Percentiles rank a stretch among this genome's conserved stretches.
phyloP scores from a whole-genome alignment of 1,140 invertebrate genomes.

The Euschistus heros region DNA sequence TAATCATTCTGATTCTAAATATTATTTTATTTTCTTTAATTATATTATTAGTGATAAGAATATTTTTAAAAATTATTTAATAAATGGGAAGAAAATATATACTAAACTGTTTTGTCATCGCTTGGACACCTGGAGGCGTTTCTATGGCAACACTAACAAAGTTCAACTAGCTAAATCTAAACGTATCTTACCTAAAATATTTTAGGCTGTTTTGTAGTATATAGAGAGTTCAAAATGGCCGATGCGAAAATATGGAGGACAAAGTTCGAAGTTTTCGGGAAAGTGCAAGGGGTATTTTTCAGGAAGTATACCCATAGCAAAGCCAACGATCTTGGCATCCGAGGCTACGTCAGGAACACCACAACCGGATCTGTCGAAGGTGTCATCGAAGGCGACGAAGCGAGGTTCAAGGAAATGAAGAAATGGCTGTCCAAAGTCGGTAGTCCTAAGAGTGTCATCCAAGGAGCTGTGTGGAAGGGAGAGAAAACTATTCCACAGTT shows the following conservation, averaged over 20 bases:
- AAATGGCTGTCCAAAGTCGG: slow-evolving; percentile 47
- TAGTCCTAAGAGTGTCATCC: slow-evolving; percentile 49
- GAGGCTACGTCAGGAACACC: slow-evolving; percentile 59
- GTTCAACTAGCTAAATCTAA: too few relatives aligned
- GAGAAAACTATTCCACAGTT: slow-evolving; percentile 25
- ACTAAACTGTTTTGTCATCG: too few relatives aligned
- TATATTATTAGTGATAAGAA: too few relatives aligned
- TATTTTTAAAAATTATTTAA: too few relatives aligned
- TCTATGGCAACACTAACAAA: too few relatives aligned
- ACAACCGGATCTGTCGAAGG: slow-evolving; percentile 48
- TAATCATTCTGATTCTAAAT: too few relatives aligned
- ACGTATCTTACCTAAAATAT: too few relatives aligned
- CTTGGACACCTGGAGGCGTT: too few relatives aligned
- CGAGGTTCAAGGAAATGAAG: slow-evolving; percentile 47
- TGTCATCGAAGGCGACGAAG: slow-evolving; percentile 44
- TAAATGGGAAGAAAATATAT: too few relatives aligned
- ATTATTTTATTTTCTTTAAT: too few relatives aligned
- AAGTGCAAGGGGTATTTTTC: slow-evolving; percentile 46
- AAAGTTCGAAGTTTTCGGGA: slow-evolving; percentile 46
- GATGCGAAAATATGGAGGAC: neutral
- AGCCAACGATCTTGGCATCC: slow-evolving; percentile 43
- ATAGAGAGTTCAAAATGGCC: neutral
- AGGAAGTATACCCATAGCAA: slow-evolving; percentile 49
- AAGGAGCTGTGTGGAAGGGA: slow-evolving; percentile 43
- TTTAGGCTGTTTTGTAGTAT: too few relatives aligned